Evolutionary conservation across 2,888 invertebrate genomes (phyloP), one percentile per base, ranked within the genome.

Genomic region (Ryuthela nishihirai): DNA sequence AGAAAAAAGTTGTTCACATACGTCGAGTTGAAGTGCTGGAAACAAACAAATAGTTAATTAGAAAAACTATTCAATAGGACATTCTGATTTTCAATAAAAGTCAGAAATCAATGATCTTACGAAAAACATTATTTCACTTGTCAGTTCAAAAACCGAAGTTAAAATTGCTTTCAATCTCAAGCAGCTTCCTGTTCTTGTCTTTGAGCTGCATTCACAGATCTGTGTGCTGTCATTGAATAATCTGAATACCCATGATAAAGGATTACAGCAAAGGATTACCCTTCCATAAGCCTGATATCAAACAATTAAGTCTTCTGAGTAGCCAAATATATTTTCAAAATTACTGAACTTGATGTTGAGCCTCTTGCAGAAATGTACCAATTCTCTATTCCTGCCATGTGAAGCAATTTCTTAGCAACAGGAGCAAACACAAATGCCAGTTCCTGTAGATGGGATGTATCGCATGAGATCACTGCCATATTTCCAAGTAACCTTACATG

Each of bases 401-500:
- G 89, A 68, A 99, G 82, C 61, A 99, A 81, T 76, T 99, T 99
- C 81, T 99, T 99, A 20, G 99, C 98, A 1, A 99, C 98, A 42
- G 98, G 97, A 32, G 99, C 99, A 50, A 95, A 95, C 58, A 99
- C 99, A 76, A n/a, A 99, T 97, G 61, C 98, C 98, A 63, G 99
- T 99, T 82, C 99, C 99, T 81, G 99, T 88, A 23, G 99, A 99
- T 34, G 99, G 99, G 72, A 99, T 99, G 71, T 99, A 80, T 72
- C 98, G 86, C 70, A 99, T 98, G 26, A 92, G 87, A 26, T 99
- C 98, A 21, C 97, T 97, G 70, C 99, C 99, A 78, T 99, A 99
- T 78, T 99, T 99, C 59, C 99, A 99, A 65, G 97, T 97, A 12
- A 99, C 95, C 84, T 99, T 99, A 86, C 98, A 99, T 50, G 99